A percentile compares a stretch with the other conserved stretches of the same genome.
These are phyloP conservation scores for Callocephalon fimbriatum DNA, from an alignment of 2,113 vertebrate species.

Conservation along the genomic window DNA sequence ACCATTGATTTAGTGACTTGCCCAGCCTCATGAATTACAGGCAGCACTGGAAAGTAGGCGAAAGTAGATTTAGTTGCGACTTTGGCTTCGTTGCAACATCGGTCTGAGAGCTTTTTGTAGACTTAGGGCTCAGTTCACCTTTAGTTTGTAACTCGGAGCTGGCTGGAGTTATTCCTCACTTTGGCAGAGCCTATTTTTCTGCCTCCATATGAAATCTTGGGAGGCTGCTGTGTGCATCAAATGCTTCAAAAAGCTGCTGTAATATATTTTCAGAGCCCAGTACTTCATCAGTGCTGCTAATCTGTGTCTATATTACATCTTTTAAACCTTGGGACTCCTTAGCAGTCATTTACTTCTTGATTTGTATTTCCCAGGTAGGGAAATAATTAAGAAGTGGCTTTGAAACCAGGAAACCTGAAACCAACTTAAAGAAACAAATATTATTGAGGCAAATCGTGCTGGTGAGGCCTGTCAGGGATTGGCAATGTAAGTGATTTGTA, in stretches of 20 bases:
- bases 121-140: not conserved
- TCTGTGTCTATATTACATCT: not conserved
- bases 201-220: not conserved
- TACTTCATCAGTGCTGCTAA: not conserved
- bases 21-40: not conserved
- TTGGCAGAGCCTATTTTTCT: not conserved
- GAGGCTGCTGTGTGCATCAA: not conserved
- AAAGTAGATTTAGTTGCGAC: not conserved
- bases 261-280: not conserved
- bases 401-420: not conserved
- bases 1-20: not conserved
- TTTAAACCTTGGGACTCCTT: not conserved
- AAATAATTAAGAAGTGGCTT: conserved; percentile 19
- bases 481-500: not conserved
- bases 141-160: not conserved
- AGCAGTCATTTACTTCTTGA: not conserved
- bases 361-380: not conserved
- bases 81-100: not conserved
- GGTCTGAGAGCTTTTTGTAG: not conserved
- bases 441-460: not conserved
- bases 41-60: not conserved
- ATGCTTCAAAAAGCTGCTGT: not conserved
- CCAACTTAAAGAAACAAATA: not conserved
- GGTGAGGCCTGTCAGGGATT: not conserved
- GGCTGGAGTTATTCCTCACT: not conserved